These are phyloP conservation scores for Bicyclus anynana DNA, from an alignment of 1,140 invertebrate species.

Conservation along the genomic window DNA sequence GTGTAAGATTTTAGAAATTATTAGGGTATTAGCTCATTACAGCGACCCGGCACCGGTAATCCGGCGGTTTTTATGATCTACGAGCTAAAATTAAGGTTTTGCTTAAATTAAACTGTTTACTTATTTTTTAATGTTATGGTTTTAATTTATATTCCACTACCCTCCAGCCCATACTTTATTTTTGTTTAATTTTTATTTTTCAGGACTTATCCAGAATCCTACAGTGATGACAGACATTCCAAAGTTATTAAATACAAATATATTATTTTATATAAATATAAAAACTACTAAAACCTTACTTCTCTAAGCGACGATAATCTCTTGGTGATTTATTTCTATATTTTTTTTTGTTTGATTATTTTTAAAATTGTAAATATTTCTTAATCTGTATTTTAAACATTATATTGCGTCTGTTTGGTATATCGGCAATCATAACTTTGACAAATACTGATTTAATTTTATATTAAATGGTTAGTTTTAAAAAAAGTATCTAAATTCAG, in stretches of 20 bases:
- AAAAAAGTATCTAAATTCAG: conserved; percentile 1
- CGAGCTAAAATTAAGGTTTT: too few species aligned
- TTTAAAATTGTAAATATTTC: conserved; percentile 31
- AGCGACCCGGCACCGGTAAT: too few species aligned
- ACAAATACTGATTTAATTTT: conserved; percentile 8
- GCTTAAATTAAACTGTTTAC: too few species aligned
- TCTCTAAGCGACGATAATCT: conserved; percentile 57
- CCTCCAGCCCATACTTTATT: too few species aligned
- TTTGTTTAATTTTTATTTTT: conserved; percentile 30
- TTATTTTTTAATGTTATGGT: too few species aligned
- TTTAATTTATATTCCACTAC: too few species aligned
- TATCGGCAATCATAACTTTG: conserved; percentile 18
- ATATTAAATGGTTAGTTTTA: not conserved
- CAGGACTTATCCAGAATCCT: conserved; percentile 64
- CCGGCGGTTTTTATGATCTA: too few species aligned
- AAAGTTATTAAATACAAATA: conserved; percentile 45
- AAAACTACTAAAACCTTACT: conserved; percentile 17
- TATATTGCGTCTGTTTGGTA: conserved; percentile 7
- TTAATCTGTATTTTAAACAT: conserved; percentile 12
- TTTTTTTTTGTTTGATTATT: conserved; percentile 20
- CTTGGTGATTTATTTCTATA: conserved; percentile 31
- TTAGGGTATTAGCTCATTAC: too few species aligned
- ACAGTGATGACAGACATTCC: conserved; percentile 66
- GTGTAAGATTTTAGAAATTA: too few species aligned
- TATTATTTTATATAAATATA: conserved; percentile 30